These are phyloP conservation scores for Grantiella picta DNA, from an alignment of 2,113 vertebrate species.

Conservation along the genomic window DNA sequence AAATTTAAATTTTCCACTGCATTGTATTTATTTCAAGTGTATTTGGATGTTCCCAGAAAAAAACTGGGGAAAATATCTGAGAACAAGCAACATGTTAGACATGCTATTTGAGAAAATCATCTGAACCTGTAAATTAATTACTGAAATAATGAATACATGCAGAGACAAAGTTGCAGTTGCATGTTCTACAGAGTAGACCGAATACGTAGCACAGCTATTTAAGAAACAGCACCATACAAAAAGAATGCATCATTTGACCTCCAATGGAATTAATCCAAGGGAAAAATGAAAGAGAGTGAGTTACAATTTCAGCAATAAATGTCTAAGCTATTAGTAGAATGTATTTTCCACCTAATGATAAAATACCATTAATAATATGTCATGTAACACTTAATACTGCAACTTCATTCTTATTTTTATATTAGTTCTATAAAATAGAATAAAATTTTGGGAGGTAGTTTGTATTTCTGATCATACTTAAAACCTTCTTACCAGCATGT, in stretches of 20 bases:
- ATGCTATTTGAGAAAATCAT: not conserved
- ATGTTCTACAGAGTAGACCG: not conserved
- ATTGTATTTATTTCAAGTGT: not conserved
- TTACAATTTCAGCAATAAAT: not conserved
- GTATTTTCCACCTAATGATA: not conserved
- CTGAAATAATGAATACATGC: not conserved
- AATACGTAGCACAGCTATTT: not conserved
- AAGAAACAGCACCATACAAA: not conserved
- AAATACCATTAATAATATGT: not conserved
- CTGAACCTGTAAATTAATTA: not conserved
- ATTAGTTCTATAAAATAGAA: not conserved
- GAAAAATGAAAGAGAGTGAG: not conserved
- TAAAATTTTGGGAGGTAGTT: not conserved
- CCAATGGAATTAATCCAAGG: not conserved
- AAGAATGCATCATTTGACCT: not conserved
- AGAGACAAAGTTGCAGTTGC: not conserved
- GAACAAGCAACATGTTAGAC: not conserved
- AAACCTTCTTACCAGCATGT: not conserved
- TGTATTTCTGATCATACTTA: not conserved
- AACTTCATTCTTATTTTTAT: not conserved
- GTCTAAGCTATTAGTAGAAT: not conserved
- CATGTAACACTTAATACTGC: not conserved
- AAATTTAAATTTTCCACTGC: not conserved
- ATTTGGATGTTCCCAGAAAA: not conserved
- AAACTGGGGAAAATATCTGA: not conserved